Base-by-base conservation (phyloP, 2,113 vertebrate genomes). In the Alethe diademata region DNA sequence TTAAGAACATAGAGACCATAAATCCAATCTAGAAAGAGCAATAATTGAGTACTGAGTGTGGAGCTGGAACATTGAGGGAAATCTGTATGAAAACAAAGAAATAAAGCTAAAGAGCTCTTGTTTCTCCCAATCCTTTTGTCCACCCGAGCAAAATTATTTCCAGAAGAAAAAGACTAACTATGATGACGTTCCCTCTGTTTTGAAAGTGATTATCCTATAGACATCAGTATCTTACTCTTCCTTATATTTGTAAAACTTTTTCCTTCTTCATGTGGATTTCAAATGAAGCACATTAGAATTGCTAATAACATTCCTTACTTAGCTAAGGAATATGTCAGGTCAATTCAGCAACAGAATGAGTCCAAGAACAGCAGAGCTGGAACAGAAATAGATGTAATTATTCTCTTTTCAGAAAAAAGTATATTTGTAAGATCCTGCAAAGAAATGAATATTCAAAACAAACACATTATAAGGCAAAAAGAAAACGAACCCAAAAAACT, bases 271-370 rank as follows among this genome's bases (percentile, higher is more conserved):
- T 71, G 60, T 61, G n/a, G 9, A 31, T 92, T 93, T 88, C 56
- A 89, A 93, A 87, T 66, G 51, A 96, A 94, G 13, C 29, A 43
- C 8, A 90, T 92, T 90, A 88, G 66, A 95, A 85, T 96, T 95
- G 80, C 71, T 90, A 94, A 96, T 66, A 71, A 65, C 24, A 43
- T 58, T 43, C 35, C 47, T 93, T 89, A 64, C 73, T 93, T 85
- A 91, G 81, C 71, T 95, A 57, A 95, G 88, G 90, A 93, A 75
- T 75, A 91, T 48, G 43, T 72, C 81, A 92, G 91, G 91, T 96
- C 86, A 95, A 50, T 61, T 91, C 66, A 93, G 84, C 61, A 92
- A 66, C 42, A 83, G 83, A 94, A 80, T 23, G 31, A 95, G 33
- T 64, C 60, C 75, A 86, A 88, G 78, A 95, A 67, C 58, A 93